These are phyloP conservation scores for Brachionus manjavacas DNA, from an alignment of 1,140 invertebrate genomes.

Conservation along the genomic window DNA sequence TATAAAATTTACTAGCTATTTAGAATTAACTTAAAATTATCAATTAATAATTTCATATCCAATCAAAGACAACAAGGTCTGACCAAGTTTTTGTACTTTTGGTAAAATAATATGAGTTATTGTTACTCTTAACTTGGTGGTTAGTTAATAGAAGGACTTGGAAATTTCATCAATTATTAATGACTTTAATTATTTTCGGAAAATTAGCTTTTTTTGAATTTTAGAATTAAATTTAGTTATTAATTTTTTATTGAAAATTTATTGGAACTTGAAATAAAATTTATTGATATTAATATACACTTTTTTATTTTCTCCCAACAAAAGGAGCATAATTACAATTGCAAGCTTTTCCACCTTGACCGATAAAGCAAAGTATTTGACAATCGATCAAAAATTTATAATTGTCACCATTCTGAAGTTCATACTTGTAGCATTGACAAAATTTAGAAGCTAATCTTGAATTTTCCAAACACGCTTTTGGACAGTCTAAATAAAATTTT, in stretches of 20 bases:
- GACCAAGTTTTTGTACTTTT: too few species aligned
- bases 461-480: not conserved
- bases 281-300: not conserved
- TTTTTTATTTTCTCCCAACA: constrained; percentile 3
- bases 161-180: too few species aligned
- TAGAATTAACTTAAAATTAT: too few species aligned
- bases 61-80: too few species aligned
- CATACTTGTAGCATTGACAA: not conserved
- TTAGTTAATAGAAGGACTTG: too few species aligned
- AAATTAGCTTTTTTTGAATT: too few species aligned
- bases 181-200: too few species aligned
- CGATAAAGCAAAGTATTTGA: constrained; percentile 33
- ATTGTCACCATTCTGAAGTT: not conserved
- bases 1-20: too few species aligned
- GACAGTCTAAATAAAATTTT: not conserved
- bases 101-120: too few species aligned
- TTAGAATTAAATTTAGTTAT: too few species aligned
- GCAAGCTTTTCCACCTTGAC: constrained; percentile 35
- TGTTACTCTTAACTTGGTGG: too few species aligned
- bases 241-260: not conserved
- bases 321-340: constrained; percentile 42
- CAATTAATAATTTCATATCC: too few species aligned
- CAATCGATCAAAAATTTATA: constrained; percentile 11
- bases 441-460: not conserved
- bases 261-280: not conserved